phyloP scores from a whole-genome alignment of 1,140 invertebrate species.

The Arion vulgaris region DNA sequence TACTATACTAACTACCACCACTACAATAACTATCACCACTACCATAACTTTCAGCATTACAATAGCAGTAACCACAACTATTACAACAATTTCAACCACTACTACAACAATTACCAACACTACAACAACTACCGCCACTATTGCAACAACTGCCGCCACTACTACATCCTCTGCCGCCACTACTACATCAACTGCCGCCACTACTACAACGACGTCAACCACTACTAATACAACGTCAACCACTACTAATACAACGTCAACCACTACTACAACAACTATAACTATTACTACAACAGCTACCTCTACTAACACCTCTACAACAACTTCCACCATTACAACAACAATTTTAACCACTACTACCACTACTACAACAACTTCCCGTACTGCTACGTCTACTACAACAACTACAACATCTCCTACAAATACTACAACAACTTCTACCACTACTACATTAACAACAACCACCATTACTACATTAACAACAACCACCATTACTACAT shows the following conservation, averaged over 20 bases:
- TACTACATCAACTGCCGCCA: background rate
- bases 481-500: too few species aligned
- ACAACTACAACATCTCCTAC: too few species aligned
- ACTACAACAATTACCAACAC: background rate
- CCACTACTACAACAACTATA: slow-evolving; percentile 39
- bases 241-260: slow-evolving; percentile 43
- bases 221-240: slow-evolving; percentile 41
- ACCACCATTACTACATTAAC: too few species aligned
- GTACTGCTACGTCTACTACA: slow-evolving; percentile 8
- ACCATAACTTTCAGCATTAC: slow-evolving; percentile 21
- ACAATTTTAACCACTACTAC: slow-evolving; percentile 38
- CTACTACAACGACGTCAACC: slow-evolving; percentile 39
- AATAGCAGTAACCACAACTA: slow-evolving; percentile 19
- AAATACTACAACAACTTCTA: too few species aligned
- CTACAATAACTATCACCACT: too few species aligned
- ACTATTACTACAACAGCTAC: slow-evolving; percentile 43
- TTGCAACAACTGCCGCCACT: background rate
- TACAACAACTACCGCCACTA: background rate
- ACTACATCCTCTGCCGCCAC: background rate
- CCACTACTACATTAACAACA: too few species aligned
- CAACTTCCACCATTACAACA: slow-evolving; percentile 38
- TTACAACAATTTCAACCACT: too few species aligned
- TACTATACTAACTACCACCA: too few species aligned
- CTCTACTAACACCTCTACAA: slow-evolving; percentile 42
- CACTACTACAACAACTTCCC: background rate